Evolutionary conservation across 2,113 vertebrate genomes (phyloP).

Genomic region (Tretioscincus oriximinensis): DNA sequence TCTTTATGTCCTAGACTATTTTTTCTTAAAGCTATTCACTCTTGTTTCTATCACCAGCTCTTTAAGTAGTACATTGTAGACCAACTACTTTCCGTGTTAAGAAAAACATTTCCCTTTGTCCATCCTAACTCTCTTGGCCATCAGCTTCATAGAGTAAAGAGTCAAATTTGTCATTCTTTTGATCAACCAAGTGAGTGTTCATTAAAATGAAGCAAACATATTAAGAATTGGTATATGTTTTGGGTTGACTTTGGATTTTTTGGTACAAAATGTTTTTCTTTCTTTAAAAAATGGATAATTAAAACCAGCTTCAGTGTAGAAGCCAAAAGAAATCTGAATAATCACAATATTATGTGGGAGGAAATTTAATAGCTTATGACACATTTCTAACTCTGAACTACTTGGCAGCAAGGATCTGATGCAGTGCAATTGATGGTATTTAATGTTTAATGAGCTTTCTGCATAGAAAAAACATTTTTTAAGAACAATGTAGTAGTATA

Average conservation of each 20-base stretch:
- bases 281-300: slow-evolving; percentile 16
- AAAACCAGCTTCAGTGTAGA: slow-evolving; percentile 4
- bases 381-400: slow-evolving; percentile 23
- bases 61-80: no score
- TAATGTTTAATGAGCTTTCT: slow-evolving; percentile 1
- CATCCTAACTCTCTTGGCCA: no score
- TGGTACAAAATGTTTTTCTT: neutral
- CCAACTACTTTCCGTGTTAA: no score
- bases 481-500: neutral
- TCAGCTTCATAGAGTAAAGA: no score
- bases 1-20: no score
- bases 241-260: neutral
- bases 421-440: slow-evolving; percentile 4
- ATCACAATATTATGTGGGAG: slow-evolving; percentile 10
- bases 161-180: no score
- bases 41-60: no score
- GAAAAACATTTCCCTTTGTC: no score
- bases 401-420: neutral
- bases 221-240: neutral
- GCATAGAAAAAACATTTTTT: neutral
- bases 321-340: slow-evolving; percentile 10
- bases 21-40: no score
- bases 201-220: neutral
- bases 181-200: neutral
- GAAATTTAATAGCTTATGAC: slow-evolving; percentile 4